Evolutionary conservation across 2,888 invertebrate species (phyloP), one percentile per base, ranked within the genome.

Genomic region (Scaptomyza reducta): DNA sequence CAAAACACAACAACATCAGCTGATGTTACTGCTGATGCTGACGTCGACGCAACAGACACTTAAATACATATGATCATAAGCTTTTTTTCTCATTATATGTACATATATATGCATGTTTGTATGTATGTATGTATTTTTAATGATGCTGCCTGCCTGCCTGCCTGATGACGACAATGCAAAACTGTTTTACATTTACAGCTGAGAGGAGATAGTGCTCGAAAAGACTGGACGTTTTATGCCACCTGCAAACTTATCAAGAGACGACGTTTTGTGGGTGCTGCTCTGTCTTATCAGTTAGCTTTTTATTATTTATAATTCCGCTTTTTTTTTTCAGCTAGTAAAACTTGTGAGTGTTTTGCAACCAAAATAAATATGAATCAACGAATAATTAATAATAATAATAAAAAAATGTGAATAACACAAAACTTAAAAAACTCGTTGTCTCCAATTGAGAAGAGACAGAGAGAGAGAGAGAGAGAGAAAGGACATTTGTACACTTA

Each of bases 311-410:
- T 63, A 13, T 45, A n/a, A 22, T 60, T 18, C 14, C 13, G 11
- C 49, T 49, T n/a, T 31, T 57, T 44, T 50, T 40, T 51, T 18
- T 51, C 18, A 25, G 38, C 38, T 45, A 51, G 59, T 46, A 56
- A 62, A 60, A 63, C 46, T 59, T 50, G 33, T 63, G 59, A 60
- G 59, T 84, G 55, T 75, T 72, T 74, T 64, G 59, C 53, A 59
- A 70, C 81, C 61, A 63, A 84, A 87, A 84, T 79, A 81, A 81
- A 81, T 85, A 78, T 82, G 87, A 82, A 81, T 85, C 82, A 87
- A 76, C 70, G 41, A 11, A 46, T 41, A 35, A 70, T 22, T 44
- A 70, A 49, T 46, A 60, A 61, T 40, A 49, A 51, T 29, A n/a
- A 51, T 61, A 60, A 62, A 65, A 46, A 79, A 79, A 79, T 60